Base-by-base conservation (phyloP, 1,140 invertebrate genomes). In the Vanessa atalanta region DNA sequence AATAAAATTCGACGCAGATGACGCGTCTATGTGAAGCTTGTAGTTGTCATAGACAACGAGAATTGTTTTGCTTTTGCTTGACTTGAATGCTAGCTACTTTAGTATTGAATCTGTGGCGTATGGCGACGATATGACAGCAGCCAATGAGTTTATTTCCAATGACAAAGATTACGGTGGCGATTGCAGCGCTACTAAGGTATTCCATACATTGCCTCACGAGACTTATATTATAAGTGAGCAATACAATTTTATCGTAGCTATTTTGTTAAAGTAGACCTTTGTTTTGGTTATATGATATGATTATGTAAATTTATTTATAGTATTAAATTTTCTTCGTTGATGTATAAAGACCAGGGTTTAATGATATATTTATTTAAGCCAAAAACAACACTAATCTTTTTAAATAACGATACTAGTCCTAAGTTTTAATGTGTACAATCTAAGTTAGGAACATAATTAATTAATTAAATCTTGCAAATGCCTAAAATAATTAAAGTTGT, bases 21-120 rank as follows among this genome's bases (percentile, higher is more conserved):
- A 93, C 91, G 91, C 91, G 91, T 93, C 91, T 88, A 81, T 86
- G 63, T 89, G 83, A 87, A 87, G 89, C 87, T 90, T 90, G 86
- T 83, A 81, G 81, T 83, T 89, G 87, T 88, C 84, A 90, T 86
- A 86, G 82, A 88, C 84, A 83, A 85, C 64, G 65, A 65, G 16
- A 64, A 51, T 70, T 65, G 61, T 75, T 75, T 70, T 65, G 68
- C 47, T 66, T 65, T 70, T 65, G 63, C 47, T 66, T 65, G 67
- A 63, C 68, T 23, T 75, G 68, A 63, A 75, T 66, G 37, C 67
- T 47, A 66, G 51, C 51, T 65, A 51, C 15, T 43, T 67, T 65
- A 53, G 55, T 83, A 83, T 78, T 85, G 75, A 78, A 82, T 57
- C 57, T 70, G 55, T 61, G n/a, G 60, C 31, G 64, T 69, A 16